Conservation (phyloP, 2,888 invertebrate genomes). For the Halictus quadricinctus region DNA sequence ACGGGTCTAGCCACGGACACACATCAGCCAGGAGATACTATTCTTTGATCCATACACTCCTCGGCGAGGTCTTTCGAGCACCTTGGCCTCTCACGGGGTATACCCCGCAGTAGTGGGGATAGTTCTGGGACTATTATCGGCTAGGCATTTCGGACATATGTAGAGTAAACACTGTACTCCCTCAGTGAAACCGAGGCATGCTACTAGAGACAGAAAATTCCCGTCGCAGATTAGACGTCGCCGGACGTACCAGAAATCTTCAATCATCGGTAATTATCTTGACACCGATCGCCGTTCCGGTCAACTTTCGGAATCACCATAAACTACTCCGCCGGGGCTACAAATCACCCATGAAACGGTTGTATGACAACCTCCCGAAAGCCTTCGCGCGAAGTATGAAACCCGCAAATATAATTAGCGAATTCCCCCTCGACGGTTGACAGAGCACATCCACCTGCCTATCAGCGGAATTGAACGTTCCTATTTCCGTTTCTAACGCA, state of each 20-base stretch:
- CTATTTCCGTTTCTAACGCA: conserved; percentile 45
- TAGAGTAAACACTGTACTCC: no score
- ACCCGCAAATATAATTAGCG: conserved; percentile 48
- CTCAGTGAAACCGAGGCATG: no score
- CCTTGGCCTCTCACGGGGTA: no score
- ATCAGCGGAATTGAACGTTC: conserved; percentile 42
- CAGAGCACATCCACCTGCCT: conserved; percentile 38
- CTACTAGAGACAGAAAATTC: background rate
- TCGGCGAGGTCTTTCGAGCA: no score
- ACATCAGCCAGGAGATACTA: no score
- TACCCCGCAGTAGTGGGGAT: no score
- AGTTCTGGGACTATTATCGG: no score
- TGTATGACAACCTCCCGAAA: background rate
- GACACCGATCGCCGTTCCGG: background rate
- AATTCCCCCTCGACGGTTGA: conserved; percentile 35
- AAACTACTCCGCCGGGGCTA: background rate
- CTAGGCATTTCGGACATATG: no score
- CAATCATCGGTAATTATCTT: background rate
- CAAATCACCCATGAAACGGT: background rate
- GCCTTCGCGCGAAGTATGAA: conserved; percentile 19
- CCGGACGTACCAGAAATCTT: background rate
- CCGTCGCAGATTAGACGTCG: background rate
- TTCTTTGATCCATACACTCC: no score
- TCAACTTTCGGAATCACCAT: conserved; percentile 12
- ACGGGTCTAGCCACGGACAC: no score